Evolutionary conservation across 2,797 vertebrate genomes (phyloP).

Genomic region (Sciaenops ocellatus): DNA sequence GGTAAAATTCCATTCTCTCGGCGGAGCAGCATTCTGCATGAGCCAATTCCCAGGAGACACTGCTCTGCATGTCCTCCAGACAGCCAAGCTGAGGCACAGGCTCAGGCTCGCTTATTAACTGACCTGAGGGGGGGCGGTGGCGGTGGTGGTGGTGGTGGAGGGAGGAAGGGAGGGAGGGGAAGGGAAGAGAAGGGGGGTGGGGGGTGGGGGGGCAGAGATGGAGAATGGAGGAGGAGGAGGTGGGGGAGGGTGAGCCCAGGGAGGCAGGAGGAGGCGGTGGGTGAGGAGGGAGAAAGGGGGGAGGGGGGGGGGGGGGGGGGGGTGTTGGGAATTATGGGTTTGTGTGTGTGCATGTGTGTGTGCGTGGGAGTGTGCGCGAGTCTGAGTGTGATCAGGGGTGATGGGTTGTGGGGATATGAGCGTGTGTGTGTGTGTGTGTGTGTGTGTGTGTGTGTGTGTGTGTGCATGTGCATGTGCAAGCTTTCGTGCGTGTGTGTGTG

Average conservation of each 20-base stretch:
- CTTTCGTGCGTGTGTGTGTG: conserved; percentile 44
- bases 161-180: not conserved
- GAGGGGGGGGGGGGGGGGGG: conserved; percentile 42
- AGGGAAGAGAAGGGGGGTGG: conserved; percentile 9
- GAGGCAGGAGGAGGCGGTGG: conserved; percentile 69
- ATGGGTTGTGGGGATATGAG: conserved; percentile 52
- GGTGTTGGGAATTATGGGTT: conserved; percentile 80
- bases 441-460: not conserved
- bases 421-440: conserved; percentile 28
- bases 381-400: conserved; percentile 58
- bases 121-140: conserved; percentile 84
- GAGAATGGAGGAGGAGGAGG: conserved; percentile 38
- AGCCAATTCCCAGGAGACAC: conserved; percentile 93
- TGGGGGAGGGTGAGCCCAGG: conserved; percentile 57
- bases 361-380: conserved; percentile 41
- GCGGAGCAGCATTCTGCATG: conserved; percentile 93
- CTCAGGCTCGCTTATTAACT: conserved; percentile 91
- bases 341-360: conserved; percentile 60
- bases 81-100: conserved; percentile 87
- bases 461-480: conserved; percentile 2
- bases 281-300: conserved; percentile 41
- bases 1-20: conserved; percentile 97
- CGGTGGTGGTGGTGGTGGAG: conserved; percentile 9
- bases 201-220: conserved; percentile 40
- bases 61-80: conserved; percentile 90